These are phyloP conservation scores for Pangasianodon gigas DNA, from an alignment of 2,113 vertebrate genomes.

Conservation along the genomic window DNA sequence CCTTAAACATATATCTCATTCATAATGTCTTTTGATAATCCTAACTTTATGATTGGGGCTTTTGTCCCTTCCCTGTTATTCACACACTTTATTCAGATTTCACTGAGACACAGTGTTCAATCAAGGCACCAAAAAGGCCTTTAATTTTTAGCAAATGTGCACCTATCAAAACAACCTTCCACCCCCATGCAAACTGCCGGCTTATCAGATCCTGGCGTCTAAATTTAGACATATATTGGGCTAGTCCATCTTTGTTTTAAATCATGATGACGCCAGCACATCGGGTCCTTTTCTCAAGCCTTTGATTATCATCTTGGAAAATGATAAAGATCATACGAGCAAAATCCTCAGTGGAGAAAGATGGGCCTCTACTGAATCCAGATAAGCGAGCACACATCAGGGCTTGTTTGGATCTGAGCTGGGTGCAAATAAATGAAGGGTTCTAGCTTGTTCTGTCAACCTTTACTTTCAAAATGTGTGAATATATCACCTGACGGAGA, in stretches of 20 bases:
- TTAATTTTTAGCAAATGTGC: conserved; percentile 6
- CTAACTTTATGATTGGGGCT: background rate
- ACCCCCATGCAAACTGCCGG: conserved; percentile 13
- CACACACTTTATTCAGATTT: background rate
- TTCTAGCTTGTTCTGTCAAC: background rate
- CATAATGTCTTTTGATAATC: conserved; percentile 1
- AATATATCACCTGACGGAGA: background rate
- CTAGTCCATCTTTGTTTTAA: conserved; percentile 39
- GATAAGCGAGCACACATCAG: conserved; percentile 29
- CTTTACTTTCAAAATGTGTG: background rate
- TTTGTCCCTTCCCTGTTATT: background rate
- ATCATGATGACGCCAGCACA: conserved; percentile 26
- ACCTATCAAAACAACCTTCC: conserved; percentile 27
- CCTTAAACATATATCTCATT: background rate
- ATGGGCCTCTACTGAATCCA: conserved; percentile 13
- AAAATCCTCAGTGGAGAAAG: conserved; percentile 32
- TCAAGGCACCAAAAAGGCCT: background rate
- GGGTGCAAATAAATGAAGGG: background rate
- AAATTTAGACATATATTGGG: conserved; percentile 45
- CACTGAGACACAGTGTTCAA: background rate
- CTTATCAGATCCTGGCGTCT: conserved; percentile 47
- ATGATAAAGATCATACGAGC: conserved; percentile 51
- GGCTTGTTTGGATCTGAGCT: conserved; percentile 27
- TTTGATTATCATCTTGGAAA: conserved; percentile 40
- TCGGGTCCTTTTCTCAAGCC: background rate